Conservation (phyloP, 2,113 vertebrate species). For the Galeopterus variegatus region DNA sequence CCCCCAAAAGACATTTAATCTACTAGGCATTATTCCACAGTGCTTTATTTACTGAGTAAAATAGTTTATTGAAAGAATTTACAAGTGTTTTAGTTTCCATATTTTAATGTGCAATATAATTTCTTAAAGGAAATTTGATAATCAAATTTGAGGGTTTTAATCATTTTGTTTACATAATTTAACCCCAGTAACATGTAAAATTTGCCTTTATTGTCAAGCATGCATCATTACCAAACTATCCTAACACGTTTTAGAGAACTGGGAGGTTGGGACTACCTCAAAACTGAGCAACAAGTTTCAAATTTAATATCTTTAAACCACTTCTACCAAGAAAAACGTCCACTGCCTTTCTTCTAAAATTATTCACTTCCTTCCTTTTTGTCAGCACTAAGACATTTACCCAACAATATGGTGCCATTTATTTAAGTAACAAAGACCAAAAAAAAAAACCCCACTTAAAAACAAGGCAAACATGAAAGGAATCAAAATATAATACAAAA, state of each 20-base stretch:
- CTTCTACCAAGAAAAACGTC: slow-evolving; percentile 63
- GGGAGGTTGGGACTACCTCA: slow-evolving; percentile 55
- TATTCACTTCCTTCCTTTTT: slow-evolving; percentile 55
- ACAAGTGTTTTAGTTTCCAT: not conserved
- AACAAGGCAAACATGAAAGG: slow-evolving; percentile 14
- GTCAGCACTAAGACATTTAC: not conserved
- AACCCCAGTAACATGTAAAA: slow-evolving; percentile 45
- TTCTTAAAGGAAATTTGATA: slow-evolving; percentile 37
- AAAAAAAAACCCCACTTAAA: slow-evolving; percentile 52
- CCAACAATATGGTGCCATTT: not conserved
- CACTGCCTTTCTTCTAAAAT: slow-evolving; percentile 65
- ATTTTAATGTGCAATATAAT: slow-evolving; percentile 45
- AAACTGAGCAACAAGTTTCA: slow-evolving; percentile 81
- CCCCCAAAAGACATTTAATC: slow-evolving; percentile 61
- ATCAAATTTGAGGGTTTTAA: slow-evolving; percentile 61
- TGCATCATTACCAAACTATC: slow-evolving; percentile 19
- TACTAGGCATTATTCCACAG: slow-evolving; percentile 70
- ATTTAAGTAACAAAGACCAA: slow-evolving; percentile 34
- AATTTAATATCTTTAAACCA: slow-evolving; percentile 60
- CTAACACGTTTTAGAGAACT: slow-evolving; percentile 60
- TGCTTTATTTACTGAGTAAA: slow-evolving; percentile 61
- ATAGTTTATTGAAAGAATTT: slow-evolving; percentile 31
- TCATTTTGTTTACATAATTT: slow-evolving; percentile 54
- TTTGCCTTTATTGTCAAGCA: slow-evolving; percentile 47
- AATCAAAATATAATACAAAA: not conserved